Base-by-base conservation (phyloP, 2,797 vertebrate species). In the Geotrypetes seraphini region DNA sequence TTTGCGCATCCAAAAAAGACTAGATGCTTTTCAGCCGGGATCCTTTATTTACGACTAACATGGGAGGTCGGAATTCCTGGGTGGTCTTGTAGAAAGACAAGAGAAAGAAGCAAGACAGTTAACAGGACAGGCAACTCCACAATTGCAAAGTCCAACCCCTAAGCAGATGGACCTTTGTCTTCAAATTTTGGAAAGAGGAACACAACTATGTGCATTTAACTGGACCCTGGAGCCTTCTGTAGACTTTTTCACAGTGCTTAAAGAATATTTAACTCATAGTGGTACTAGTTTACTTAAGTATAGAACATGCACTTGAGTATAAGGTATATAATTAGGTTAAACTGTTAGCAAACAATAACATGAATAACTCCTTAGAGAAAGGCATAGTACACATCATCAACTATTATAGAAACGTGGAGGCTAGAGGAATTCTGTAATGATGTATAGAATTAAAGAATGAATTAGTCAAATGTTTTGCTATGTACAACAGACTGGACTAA, bases 161-260 rank as follows among this genome's bases (percentile, higher is more conserved):
- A 48, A 65, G 75, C 80, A 87, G 83, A 88, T 81, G 79, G 81
- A 78, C 67, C 60, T 81, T 71, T 82, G 73, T 72, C 53, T 66
- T 47, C 27, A 25, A 62, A 70, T 62, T n/a, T 71, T 66, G 41
- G 31, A 50, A 64, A 63, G 57, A 83, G 71, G 53, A 66, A 64
- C 43, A 17, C 19, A 39, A 43, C 10, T 46, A 16, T 43, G 39
- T 19, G 3, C 22, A 3, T 14, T n/a, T 39, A 24, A 6, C 20
- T 42, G 12, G 25, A 42, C 39, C 54, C 45, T 63, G 53, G 62
- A 57, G 49, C 57, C 66, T 39, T 28, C 53, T 33, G 19, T 7
- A 19, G 2, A 6, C 31, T 34, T 34, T 20, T 22, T 25, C 14
- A 26, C 22, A n/a, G n/a, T 33, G 39, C 29, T 23, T 14, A 23